A percentile compares a stretch with the other conserved stretches of the same genome.
These are phyloP conservation scores for Danio kyathit DNA, from an alignment of 2,797 vertebrate genomes.

Conservation along the genomic window DNA sequence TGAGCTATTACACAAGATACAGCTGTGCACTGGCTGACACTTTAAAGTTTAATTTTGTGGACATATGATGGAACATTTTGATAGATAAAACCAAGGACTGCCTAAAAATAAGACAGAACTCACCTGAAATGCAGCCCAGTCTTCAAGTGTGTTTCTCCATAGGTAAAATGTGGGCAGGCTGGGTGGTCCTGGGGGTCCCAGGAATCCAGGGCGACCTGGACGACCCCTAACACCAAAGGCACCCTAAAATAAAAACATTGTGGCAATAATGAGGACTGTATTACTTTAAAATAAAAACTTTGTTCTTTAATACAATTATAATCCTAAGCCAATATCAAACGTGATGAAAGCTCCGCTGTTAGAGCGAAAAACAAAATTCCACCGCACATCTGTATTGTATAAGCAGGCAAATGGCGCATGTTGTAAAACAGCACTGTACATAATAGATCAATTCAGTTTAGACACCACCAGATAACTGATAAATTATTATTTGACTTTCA, in stretches of 20 bases:
- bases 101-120: conserved; percentile 46
- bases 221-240: conserved; percentile 76
- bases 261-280: background rate
- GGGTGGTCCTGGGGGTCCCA: conserved; percentile 78
- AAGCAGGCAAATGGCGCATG: background rate
- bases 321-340: background rate
- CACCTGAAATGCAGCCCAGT: conserved; percentile 86
- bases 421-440: conserved; percentile 7
- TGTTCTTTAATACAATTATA: background rate
- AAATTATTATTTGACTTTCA: background rate
- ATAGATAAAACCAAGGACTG: background rate
- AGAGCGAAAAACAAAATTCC: conserved; percentile 6
- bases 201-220: conserved; percentile 75
- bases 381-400: conserved; percentile 15
- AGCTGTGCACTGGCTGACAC: conserved; percentile 61
- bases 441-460: background rate
- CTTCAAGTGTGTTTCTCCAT: conserved; percentile 88
- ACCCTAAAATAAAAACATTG: conserved; percentile 73
- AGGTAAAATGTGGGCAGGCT: conserved; percentile 85
- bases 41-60: conserved; percentile 52
- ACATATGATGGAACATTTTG: background rate
- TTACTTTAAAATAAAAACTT: background rate
- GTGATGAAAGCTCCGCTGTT: background rate
- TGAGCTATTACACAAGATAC: conserved; percentile 53
- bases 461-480: background rate